A percentile compares a stretch with the other conserved stretches of the same genome.
Conservation (phyloP, 2,888 invertebrate genomes). For the Lepidonotus clava region DNA sequence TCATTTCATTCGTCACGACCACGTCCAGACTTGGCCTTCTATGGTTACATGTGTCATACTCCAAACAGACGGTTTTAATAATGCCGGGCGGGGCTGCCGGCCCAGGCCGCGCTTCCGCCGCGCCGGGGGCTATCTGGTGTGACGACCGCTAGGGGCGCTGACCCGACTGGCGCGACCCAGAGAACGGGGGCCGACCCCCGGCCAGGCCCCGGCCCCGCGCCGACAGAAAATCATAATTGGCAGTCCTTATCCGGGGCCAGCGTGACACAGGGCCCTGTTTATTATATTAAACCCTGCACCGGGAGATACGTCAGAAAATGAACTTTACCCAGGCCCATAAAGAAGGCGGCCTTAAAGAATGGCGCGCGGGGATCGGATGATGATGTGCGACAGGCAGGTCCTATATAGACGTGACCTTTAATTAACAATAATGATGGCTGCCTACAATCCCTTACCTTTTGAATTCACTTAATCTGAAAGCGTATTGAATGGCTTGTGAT, state of each 20-base stretch:
- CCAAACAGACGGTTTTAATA: constrained; percentile 16
- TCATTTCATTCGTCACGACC: constrained; percentile 12
- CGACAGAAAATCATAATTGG: constrained; percentile 41
- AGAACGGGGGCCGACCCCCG: constrained; percentile 12
- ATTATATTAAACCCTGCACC: constrained; percentile 30
- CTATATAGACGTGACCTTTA: not conserved
- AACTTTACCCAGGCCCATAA: not conserved
- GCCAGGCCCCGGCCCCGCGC: not conserved
- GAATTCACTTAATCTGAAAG: not conserved
- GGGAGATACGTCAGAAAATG: not conserved
- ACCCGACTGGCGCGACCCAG: constrained; percentile 6
- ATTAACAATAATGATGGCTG: constrained; percentile 23
- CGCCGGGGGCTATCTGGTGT: constrained; percentile 19
- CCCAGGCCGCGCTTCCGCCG: not conserved
- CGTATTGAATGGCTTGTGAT: too few relatives aligned
- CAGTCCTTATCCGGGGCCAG: not conserved
- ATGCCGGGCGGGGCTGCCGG: not conserved
- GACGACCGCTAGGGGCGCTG: not conserved
- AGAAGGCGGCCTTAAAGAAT: too few relatives aligned
- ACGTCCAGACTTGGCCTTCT: not conserved
- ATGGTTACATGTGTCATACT: constrained; percentile 40
- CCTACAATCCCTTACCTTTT: not conserved
- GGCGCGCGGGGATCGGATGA: too few relatives aligned
- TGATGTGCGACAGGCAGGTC: too few relatives aligned
- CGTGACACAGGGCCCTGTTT: not conserved